A percentile compares a stretch with the other conserved stretches of the same genome.
These are phyloP conservation scores for Heteromyza rotundicornis DNA, from an alignment of 2,888 invertebrate genomes.

Conservation along the genomic window DNA sequence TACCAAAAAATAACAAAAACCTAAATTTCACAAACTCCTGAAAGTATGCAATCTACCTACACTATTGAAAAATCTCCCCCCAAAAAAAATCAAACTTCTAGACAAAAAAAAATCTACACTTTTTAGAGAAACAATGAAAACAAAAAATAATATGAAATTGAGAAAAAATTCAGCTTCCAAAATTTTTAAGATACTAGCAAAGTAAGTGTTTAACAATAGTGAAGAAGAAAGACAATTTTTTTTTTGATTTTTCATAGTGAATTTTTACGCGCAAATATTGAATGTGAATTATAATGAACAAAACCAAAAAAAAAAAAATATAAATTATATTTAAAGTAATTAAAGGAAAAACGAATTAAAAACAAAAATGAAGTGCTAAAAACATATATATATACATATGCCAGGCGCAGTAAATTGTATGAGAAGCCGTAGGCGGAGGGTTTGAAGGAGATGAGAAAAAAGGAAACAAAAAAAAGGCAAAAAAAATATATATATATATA, in stretches of 20 bases:
- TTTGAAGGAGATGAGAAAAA: neutral
- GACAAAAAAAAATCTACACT: neutral
- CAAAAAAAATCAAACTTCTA: conserved; percentile 1
- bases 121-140: conserved; percentile 4
- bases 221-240: conserved; percentile 15
- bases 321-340: conserved; percentile 5
- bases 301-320: too few species aligned
- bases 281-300: conserved; percentile 26
- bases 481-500: neutral
- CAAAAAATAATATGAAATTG: conserved; percentile 10
- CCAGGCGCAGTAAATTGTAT: conserved; percentile 4
- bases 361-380: neutral
- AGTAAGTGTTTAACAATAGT: conserved; percentile 43
- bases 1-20: neutral
- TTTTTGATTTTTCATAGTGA: conserved; percentile 35
- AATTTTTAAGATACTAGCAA: conserved; percentile 43
- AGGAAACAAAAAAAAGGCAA: neutral
- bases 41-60: conserved; percentile 1
- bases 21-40: neutral
- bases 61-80: neutral
- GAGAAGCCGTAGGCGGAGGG: neutral
- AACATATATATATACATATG: neutral
- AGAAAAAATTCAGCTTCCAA: conserved; percentile 39
- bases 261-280: conserved; percentile 35
- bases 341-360: conserved; percentile 9